Conservation (phyloP, 2,113 vertebrate genomes). For the Sorex araneus region DNA sequence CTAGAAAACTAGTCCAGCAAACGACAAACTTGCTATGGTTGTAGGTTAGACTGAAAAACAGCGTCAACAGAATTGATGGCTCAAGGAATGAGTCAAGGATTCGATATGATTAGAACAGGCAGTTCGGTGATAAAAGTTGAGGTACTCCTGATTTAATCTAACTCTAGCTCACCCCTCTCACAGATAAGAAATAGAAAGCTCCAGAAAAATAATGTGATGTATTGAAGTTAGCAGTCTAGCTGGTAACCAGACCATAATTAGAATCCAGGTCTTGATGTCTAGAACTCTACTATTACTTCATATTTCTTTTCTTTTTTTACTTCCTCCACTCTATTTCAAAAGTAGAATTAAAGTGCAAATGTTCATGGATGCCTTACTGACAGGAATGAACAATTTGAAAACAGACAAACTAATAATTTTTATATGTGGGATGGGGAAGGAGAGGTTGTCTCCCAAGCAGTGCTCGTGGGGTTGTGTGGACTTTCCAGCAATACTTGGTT, state of each 20-base stretch:
- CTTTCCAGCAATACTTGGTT: no score
- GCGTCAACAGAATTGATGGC: neutral
- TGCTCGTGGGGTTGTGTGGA: no score
- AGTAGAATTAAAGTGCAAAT: neutral
- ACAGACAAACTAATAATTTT: neutral
- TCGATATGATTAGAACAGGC: neutral
- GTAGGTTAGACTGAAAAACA: constrained; percentile 44
- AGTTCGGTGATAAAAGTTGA: constrained; percentile 42
- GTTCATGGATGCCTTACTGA: neutral
- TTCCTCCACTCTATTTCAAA: neutral
- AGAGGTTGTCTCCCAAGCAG: no score
- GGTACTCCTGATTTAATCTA: constrained; percentile 25
- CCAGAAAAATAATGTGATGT: neutral
- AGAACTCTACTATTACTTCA: neutral
- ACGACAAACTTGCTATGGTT: constrained; percentile 61
- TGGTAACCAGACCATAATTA: neutral
- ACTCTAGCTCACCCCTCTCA: neutral
- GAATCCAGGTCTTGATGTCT: neutral
- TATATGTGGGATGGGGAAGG: no score
- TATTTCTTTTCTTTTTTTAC: neutral
- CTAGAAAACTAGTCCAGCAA: constrained; percentile 54
- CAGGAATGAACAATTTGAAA: neutral
- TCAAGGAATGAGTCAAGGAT: neutral
- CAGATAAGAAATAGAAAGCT: neutral
- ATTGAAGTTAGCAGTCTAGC: neutral